phyloP scores from a whole-genome alignment of 2,888 invertebrate genomes.

The Tipula helvola region DNA sequence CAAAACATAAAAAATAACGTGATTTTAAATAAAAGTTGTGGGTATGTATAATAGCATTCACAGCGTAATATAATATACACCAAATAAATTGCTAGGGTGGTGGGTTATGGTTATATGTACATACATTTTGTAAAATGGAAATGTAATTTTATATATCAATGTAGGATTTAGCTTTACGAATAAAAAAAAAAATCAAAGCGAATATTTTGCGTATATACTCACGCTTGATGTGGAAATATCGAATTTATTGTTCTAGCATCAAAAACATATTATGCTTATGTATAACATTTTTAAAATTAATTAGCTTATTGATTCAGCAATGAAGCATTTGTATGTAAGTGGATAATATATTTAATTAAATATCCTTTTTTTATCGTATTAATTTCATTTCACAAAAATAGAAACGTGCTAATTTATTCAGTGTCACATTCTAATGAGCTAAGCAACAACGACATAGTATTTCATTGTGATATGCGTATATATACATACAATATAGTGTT shows the following conservation, averaged over 20 bases:
- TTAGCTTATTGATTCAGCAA: too few species aligned
- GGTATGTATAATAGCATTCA: neutral
- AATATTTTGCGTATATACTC: too few species aligned
- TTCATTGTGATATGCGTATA: neutral
- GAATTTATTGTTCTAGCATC: neutral
- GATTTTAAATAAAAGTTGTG: neutral
- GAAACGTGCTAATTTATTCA: neutral
- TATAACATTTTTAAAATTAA: too few species aligned
- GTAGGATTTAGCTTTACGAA: neutral
- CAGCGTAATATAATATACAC: neutral
- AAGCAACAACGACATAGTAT: neutral
- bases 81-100: neutral
- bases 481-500: neutral
- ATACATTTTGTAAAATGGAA: neutral
- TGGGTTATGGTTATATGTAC: neutral
- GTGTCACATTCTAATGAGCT: neutral
- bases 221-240: too few species aligned
- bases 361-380: too few species aligned
- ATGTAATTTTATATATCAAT: neutral
- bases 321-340: neutral
- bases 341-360: neutral
- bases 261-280: too few species aligned
- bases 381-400: neutral
- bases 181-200: too few species aligned
- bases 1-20: neutral